Evolutionary conservation across 1,140 invertebrate genomes (phyloP).

Genomic region (Drosophila sp.): DNA sequence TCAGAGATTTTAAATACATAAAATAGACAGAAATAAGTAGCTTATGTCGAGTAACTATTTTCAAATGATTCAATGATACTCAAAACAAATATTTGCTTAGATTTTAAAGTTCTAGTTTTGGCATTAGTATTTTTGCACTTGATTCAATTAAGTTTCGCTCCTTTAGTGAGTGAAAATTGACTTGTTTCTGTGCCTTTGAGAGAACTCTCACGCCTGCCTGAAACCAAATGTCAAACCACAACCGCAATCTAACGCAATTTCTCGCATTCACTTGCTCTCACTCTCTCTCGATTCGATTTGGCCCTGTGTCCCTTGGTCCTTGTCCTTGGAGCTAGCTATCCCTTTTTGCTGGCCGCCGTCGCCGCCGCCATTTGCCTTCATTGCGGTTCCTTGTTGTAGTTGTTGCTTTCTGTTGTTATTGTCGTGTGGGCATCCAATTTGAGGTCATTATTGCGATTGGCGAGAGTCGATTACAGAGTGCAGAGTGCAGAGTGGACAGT

Average conservation of each 20-base stretch:
- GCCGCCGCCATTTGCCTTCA: slow-evolving; percentile 3
- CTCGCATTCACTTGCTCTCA: slow-evolving; percentile 43
- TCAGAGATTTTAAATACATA: too few relatives aligned
- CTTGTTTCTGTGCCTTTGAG: neutral
- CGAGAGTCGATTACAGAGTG: neutral
- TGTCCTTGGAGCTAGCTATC: neutral
- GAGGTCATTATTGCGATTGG: slow-evolving; percentile 18
- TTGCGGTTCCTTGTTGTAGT: neutral
- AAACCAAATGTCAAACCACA: slow-evolving; percentile 19
- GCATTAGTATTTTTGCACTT: neutral
- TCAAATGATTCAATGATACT: too few relatives aligned
- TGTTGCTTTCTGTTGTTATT: slow-evolving; percentile 15
- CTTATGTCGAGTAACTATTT: too few relatives aligned
- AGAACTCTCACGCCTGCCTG: slow-evolving; percentile 8
- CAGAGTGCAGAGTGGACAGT: neutral
- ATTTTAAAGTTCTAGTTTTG: neutral
- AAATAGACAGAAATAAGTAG: too few relatives aligned
- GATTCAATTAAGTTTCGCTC: neutral
- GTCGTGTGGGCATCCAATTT: slow-evolving; percentile 9
- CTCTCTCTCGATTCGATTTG: slow-evolving; percentile 33
- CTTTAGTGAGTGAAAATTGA: neutral
- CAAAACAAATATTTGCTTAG: neutral
- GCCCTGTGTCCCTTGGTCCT: neutral
- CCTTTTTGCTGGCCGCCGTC: neutral
- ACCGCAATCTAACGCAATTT: slow-evolving; percentile 36